These are phyloP conservation scores for Lepidothrix coronata DNA, from an alignment of 2,113 vertebrate genomes.

Conservation along the genomic window DNA sequence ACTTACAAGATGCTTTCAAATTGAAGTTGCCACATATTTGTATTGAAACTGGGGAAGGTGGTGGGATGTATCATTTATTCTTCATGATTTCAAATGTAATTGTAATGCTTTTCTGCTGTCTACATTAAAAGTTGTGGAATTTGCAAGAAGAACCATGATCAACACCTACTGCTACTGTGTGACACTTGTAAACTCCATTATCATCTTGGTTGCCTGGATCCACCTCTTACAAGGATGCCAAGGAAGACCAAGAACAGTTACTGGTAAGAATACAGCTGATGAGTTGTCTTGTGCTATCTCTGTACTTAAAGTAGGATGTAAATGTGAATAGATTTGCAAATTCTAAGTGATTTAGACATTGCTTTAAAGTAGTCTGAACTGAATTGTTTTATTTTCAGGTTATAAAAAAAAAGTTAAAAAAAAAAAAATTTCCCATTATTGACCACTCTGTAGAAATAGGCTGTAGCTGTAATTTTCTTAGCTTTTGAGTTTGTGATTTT, in stretches of 20 bases:
- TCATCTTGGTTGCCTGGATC: slow-evolving; percentile 96
- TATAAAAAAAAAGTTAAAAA: background rate
- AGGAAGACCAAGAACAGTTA: slow-evolving; percentile 99
- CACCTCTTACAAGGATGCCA: slow-evolving; percentile 96
- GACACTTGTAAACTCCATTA: slow-evolving; percentile 99
- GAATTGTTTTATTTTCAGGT: background rate
- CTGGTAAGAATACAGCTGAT: slow-evolving; percentile 80
- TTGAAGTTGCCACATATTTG: background rate
- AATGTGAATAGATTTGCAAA: background rate
- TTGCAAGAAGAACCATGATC: slow-evolving; percentile 98
- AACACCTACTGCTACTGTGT: slow-evolving; percentile 92
- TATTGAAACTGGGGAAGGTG: background rate
- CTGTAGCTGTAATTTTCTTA: background rate
- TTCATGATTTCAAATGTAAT: slow-evolving; percentile 19
- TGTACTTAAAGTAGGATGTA: background rate
- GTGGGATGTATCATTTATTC: background rate
- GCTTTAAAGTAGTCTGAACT: background rate
- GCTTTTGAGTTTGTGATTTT: background rate
- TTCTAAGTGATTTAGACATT: background rate
- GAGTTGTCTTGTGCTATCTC: background rate
- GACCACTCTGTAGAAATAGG: background rate
- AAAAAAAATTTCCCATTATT: background rate
- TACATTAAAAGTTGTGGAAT: slow-evolving; percentile 87
- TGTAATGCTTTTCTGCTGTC: slow-evolving; percentile 34
- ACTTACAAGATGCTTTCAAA: background rate